Percentiles rank a stretch among this genome's conserved stretches.
Evolutionary conservation across 2,888 invertebrate genomes (phyloP).

Genomic region (Plebejus melissa): DNA sequence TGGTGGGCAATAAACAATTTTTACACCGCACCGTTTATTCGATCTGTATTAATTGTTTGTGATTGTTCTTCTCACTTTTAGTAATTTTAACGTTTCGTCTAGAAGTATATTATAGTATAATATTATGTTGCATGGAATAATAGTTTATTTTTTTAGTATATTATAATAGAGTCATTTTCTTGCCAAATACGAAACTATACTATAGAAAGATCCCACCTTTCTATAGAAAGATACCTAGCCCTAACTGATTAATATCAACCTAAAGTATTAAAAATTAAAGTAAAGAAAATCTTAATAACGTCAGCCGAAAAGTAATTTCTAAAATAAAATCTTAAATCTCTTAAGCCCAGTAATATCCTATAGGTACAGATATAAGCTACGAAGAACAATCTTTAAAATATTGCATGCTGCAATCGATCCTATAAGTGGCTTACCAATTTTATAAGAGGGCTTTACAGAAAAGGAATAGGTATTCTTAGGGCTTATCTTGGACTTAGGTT

Average conservation of each 20-base stretch:
- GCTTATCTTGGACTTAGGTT: conserved; percentile 43
- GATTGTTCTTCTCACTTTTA: not conserved
- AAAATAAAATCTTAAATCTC: conserved; percentile 8
- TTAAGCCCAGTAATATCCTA: not conserved
- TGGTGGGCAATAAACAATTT: conserved; percentile 11
- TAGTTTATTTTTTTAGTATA: too few relatives aligned
- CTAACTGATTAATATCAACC: too few relatives aligned
- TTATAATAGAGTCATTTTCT: too few relatives aligned
- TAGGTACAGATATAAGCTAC: conserved; percentile 32
- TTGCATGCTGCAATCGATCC: conserved; percentile 56
- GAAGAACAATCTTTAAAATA: conserved; percentile 44
- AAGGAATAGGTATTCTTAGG: conserved; percentile 40
- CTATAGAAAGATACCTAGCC: too few relatives aligned
- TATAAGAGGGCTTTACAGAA: conserved; percentile 54
- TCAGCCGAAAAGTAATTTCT: not conserved
- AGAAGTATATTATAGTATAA: too few relatives aligned
- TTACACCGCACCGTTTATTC: not conserved
- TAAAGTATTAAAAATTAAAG: not conserved
- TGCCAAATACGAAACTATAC: too few relatives aligned
- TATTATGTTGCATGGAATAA: too few relatives aligned
- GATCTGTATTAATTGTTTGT: not conserved
- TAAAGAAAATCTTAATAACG: not conserved
- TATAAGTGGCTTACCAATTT: conserved; percentile 66
- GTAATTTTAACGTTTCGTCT: too few relatives aligned
- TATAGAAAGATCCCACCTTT: too few relatives aligned